Conservation (phyloP, 2,888 invertebrate genomes). For the Tholera decimalis region DNA sequence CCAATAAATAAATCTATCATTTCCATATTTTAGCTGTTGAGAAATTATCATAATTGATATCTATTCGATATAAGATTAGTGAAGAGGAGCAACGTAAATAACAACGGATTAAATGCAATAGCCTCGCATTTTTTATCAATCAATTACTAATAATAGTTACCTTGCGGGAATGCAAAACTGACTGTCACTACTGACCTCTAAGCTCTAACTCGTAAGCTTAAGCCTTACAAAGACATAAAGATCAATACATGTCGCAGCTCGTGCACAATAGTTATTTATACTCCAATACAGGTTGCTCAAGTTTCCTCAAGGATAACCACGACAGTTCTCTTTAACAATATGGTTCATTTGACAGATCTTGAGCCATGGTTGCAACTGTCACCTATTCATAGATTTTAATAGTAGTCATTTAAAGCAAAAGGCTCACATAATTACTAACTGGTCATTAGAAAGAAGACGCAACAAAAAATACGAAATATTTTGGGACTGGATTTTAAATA, state of each 20-base stretch:
- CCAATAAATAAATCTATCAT: no score
- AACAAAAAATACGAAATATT: constrained; percentile 5
- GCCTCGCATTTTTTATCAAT: not conserved
- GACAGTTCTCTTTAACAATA: constrained; percentile 27
- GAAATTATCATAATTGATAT: not conserved
- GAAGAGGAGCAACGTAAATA: not conserved
- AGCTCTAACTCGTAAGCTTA: constrained; percentile 19
- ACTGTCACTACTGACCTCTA: constrained; percentile 24
- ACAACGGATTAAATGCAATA: not conserved
- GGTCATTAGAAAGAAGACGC: constrained; percentile 1
- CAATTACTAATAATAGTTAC: constrained; percentile 5
- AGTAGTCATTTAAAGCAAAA: constrained; percentile 28
- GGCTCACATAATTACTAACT: constrained; percentile 3
- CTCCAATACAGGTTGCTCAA: constrained; percentile 28
- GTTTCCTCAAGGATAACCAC: constrained; percentile 39
- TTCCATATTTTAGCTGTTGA: no score
- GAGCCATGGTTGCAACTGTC: constrained; percentile 3
- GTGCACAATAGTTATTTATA: constrained; percentile 22
- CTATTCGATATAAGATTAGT: not conserved
- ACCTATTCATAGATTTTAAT: constrained; percentile 21
- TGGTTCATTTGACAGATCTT: constrained; percentile 31
- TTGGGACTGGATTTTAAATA: constrained; percentile 2
- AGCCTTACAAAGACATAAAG: constrained; percentile 14
- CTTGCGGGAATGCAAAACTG: constrained; percentile 39
- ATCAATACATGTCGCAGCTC: constrained; percentile 21